These are phyloP conservation scores for Oxytorus armatus DNA, from an alignment of 2,888 invertebrate species.

Conservation along the genomic window DNA sequence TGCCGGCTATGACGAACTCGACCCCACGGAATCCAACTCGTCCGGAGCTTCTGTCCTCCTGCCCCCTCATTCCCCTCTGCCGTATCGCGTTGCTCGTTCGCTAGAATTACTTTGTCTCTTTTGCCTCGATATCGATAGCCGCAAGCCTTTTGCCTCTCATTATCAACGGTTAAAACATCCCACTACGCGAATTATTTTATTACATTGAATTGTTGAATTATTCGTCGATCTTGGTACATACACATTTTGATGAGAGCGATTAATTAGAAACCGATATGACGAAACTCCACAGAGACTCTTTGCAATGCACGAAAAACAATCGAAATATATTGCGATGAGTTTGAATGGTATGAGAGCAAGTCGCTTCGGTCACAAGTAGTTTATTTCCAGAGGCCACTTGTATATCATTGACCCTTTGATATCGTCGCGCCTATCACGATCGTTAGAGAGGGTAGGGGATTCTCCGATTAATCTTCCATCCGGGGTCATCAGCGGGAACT, in stretches of 20 bases:
- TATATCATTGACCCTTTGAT: constrained; percentile 66
- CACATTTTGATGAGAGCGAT: background rate
- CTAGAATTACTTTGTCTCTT: constrained; percentile 55
- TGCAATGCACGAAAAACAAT: background rate
- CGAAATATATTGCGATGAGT: background rate
- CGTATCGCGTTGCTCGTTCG: constrained; percentile 41
- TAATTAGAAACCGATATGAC: background rate
- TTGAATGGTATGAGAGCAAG: constrained; percentile 20
- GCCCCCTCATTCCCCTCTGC: constrained; percentile 21
- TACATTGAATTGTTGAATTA: background rate
- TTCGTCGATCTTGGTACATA: too few species aligned
- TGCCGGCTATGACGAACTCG: constrained; percentile 37
- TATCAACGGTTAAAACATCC: too few species aligned
- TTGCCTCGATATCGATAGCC: constrained; percentile 50
- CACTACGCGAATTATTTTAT: background rate
- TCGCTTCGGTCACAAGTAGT: constrained; percentile 14
- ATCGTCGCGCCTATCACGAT: constrained; percentile 63
- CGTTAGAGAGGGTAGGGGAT: constrained; percentile 57
- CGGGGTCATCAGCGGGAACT: constrained; percentile 59
- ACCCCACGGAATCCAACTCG: constrained; percentile 53
- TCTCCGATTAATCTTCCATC: constrained; percentile 62
- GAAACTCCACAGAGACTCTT: background rate
- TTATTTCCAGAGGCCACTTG: constrained; percentile 59
- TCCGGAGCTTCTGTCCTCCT: constrained; percentile 52
- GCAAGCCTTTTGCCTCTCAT: constrained; percentile 3